These are phyloP conservation scores for Eristalis pertinax DNA, from an alignment of 2,888 invertebrate genomes.

Conservation along the genomic window DNA sequence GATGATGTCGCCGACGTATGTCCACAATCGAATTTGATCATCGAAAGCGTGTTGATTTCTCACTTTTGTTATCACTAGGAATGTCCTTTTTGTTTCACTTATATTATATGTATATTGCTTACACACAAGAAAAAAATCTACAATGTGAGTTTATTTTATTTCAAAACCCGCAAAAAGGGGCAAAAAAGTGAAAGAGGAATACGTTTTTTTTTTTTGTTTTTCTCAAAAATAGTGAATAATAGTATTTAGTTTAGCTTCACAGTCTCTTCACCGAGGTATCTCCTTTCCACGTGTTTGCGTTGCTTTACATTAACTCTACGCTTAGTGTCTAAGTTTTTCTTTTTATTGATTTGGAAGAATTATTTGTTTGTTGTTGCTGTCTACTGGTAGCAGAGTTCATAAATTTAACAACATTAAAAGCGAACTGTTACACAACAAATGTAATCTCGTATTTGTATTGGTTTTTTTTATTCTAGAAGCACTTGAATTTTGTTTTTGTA, in stretches of 20 bases:
- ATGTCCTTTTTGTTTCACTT: not conserved
- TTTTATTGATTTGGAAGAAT: conserved; percentile 53
- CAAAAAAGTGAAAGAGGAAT: not conserved
- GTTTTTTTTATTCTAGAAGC: conserved; percentile 51
- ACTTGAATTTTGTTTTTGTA: conserved; percentile 61
- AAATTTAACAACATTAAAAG: conserved; percentile 27
- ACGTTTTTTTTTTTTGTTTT: not conserved
- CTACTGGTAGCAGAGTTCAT: conserved; percentile 23
- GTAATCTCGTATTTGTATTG: conserved; percentile 1
- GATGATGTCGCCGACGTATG: conserved; percentile 61
- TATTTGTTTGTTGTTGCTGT: conserved; percentile 44
- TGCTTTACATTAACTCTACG: conserved; percentile 23
- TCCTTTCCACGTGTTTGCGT: conserved; percentile 37
- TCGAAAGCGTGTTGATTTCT: conserved; percentile 20
- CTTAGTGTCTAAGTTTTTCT: conserved; percentile 30
- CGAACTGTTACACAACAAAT: not conserved
- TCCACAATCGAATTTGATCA: conserved; percentile 66
- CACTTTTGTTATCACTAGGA: not conserved
- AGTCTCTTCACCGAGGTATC: conserved; percentile 62
- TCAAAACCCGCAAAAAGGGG: not conserved
- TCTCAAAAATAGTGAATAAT: conserved; percentile 5
- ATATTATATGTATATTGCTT: conserved; percentile 25
- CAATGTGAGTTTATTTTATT: not conserved
- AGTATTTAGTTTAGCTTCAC: not conserved
- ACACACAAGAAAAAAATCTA: conserved; percentile 8